A percentile compares a stretch with the other conserved stretches of the same genome.
Conservation (phyloP, 2,113 vertebrate genomes). For the Leptodactylus fuscus region DNA sequence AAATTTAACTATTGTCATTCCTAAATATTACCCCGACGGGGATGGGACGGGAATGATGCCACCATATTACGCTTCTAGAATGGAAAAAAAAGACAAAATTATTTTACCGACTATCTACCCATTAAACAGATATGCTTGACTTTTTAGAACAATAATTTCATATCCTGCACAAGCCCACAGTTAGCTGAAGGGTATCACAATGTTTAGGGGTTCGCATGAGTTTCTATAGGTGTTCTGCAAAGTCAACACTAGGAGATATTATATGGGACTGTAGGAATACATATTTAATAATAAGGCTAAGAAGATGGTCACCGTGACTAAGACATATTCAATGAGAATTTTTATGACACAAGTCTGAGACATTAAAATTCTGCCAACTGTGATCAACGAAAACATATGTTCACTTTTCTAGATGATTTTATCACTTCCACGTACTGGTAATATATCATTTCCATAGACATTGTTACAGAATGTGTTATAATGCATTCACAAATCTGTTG, state of each 20-base stretch:
- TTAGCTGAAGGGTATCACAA: background rate
- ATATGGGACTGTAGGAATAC: background rate
- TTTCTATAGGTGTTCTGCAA: background rate
- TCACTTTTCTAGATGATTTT: no score
- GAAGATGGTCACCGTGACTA: background rate
- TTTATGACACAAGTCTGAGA: background rate
- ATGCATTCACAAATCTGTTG: background rate
- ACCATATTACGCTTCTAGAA: no score
- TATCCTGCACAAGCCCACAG: background rate
- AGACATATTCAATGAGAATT: background rate
- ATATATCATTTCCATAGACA: background rate
- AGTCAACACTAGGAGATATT: background rate
- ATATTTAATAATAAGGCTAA: background rate
- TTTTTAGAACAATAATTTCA: background rate
- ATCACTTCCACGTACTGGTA: background rate
- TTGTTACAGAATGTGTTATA: background rate
- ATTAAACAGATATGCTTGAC: no score
- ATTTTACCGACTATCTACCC: no score
- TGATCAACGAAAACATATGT: background rate
- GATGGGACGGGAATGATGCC: no score
- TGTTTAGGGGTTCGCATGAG: background rate
- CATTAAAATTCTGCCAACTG: background rate
- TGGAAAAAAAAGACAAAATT: no score
- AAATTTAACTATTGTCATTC: background rate
- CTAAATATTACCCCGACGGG: background rate